These are phyloP conservation scores for Monochamus saltuarius DNA, from an alignment of 1,140 invertebrate genomes.

Conservation along the genomic window DNA sequence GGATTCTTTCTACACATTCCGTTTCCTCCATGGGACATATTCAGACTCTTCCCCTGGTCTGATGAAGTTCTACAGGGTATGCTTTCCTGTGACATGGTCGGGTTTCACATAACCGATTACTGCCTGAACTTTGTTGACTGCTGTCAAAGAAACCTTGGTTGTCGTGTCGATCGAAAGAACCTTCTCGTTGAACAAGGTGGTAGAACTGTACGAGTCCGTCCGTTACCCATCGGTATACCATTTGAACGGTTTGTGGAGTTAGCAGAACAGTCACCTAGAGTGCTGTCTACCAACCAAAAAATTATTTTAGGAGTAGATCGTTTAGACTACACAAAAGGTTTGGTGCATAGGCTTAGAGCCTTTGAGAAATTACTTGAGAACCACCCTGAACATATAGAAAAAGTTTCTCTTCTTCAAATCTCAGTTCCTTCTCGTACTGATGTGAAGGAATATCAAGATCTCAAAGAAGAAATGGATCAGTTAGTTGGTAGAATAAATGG, in stretches of 20 bases:
- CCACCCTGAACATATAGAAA: constrained; percentile 82
- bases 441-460: constrained; percentile 86
- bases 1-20: constrained; percentile 92
- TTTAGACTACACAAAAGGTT: constrained; percentile 88
- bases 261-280: constrained; percentile 74
- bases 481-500: constrained; percentile 85
- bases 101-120: constrained; percentile 90
- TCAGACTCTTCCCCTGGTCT: constrained; percentile 85
- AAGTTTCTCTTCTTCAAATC: constrained; percentile 81
- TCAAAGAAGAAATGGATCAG: constrained; percentile 90
- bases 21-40: constrained; percentile 91
- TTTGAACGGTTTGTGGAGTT: constrained; percentile 83
- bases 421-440: constrained; percentile 87
- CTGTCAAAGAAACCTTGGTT: constrained; percentile 82
- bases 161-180: constrained; percentile 83
- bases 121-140: constrained; percentile 91
- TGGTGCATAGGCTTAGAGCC: constrained; percentile 80
- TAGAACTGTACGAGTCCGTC: constrained; percentile 77
- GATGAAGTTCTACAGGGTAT: constrained; percentile 91
- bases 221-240: constrained; percentile 84
- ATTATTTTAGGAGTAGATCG: constrained; percentile 85
- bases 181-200: constrained; percentile 84
- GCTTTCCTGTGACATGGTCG: constrained; percentile 86
- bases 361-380: constrained; percentile 83
- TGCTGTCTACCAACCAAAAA: constrained; percentile 70